Percentiles rank a stretch among this genome's conserved stretches.
These are phyloP conservation scores for Vulpes lagopus DNA, from an alignment of 2,113 vertebrate species.

Conservation along the genomic window DNA sequence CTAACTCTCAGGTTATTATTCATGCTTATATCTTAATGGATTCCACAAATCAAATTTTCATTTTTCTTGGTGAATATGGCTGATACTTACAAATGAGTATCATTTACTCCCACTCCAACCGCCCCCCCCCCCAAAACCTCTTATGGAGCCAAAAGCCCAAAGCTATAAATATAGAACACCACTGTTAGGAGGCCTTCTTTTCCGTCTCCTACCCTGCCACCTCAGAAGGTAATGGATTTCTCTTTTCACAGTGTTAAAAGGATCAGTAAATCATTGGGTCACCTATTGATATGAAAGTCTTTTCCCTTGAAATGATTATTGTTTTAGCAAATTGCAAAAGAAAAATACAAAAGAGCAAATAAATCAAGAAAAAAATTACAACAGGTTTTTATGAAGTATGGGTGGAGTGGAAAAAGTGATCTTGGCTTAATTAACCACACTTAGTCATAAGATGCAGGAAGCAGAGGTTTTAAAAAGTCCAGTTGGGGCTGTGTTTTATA, in stretches of 20 bases:
- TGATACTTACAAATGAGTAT: slow-evolving; percentile 76
- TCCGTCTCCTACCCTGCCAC: not conserved
- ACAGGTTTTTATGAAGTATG: slow-evolving; percentile 88
- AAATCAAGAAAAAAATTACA: slow-evolving; percentile 86
- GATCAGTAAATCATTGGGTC: slow-evolving; percentile 78
- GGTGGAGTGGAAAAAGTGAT: slow-evolving; percentile 91
- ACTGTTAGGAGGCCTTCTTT: not conserved
- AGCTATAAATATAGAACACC: slow-evolving; percentile 69
- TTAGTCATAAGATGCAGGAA: slow-evolving; percentile 90
- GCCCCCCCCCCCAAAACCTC: not conserved
- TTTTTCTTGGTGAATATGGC: slow-evolving; percentile 74
- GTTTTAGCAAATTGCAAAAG: slow-evolving; percentile 75
- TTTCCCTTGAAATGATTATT: slow-evolving; percentile 82
- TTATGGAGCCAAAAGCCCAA: slow-evolving; percentile 56
- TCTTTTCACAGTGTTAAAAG: slow-evolving; percentile 77
- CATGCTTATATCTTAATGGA: slow-evolving; percentile 72
- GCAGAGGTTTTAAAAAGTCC: slow-evolving; percentile 85
- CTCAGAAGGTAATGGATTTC: slow-evolving; percentile 67
- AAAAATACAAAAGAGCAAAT: slow-evolving; percentile 69
- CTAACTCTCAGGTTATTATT: slow-evolving; percentile 65
- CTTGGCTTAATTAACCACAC: slow-evolving; percentile 88
- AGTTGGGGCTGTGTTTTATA: slow-evolving; percentile 82
- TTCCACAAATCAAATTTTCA: slow-evolving; percentile 73
- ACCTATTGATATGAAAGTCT: slow-evolving; percentile 78
- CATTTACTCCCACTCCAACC: not conserved